Evolutionary conservation across 2,888 invertebrate species (phyloP), one percentile per base, ranked within the genome.

Genomic region (Elegia similella): DNA sequence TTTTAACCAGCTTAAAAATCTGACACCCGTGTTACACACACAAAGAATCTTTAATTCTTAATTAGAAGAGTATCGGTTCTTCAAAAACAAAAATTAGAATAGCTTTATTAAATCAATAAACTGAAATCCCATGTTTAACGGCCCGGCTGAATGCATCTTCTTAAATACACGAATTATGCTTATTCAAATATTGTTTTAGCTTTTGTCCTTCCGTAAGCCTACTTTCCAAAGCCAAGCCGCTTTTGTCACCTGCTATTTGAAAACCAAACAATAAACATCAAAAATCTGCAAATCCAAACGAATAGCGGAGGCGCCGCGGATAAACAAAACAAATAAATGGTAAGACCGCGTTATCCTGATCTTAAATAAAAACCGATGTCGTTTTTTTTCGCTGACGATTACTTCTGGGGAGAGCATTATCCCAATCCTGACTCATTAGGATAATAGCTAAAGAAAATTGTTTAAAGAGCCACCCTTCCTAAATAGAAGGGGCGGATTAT

Each of bases 231-330:
- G 66, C 66, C 61, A 62, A 69, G 65, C 60, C 61, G 68, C 54
- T 42, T 69, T 70, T 76, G 73, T 72, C 70, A 68, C 63, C 66
- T 66, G 61, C 67, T 73, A 78, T 79, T 78, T 73, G 65, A 67
- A 72, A 76, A 74, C 69, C 70, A 73, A 77, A 78, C 73, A 78
- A 83, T 80, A 80, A 80, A 76, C 73, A 78, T 76, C 68, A 74
- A 66, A n/a, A 74, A 80, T 79, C 79, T 76, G 68, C 66, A 80
- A 76, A 83, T 76, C 80, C 77, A 74, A 76, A 84, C 79, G 72
- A 81, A 83, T 82, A 67, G 77, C 71, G 67, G 65, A 70, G 65
- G 63, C 67, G 68, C 66, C 60, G 64, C 64, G 68, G 65, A 70
- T 74, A 75, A 73, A 73, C 70, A 77, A 77, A 75, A 70, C 70